A percentile compares a stretch with the other conserved stretches of the same genome.
Conservation (phyloP, 1,140 invertebrate species). For the Eulimnadia texana region DNA sequence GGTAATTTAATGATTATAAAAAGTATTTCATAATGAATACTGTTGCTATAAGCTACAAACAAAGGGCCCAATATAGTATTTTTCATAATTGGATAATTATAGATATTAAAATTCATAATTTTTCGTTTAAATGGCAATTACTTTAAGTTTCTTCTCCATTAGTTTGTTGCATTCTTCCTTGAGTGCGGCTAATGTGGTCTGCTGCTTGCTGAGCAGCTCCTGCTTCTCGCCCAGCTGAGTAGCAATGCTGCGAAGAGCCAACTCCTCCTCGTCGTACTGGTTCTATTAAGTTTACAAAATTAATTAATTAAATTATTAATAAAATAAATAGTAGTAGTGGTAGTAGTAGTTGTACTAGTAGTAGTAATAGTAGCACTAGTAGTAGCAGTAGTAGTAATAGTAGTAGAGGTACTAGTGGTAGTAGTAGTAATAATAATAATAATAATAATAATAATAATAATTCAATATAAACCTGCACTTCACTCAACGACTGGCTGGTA, state of each 20-base stretch:
- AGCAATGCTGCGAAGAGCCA: not conserved
- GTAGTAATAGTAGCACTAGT: no score
- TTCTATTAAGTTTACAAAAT: not conserved
- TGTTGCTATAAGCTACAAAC: no score
- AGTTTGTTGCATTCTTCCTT: not conserved
- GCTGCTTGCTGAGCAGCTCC: not conserved
- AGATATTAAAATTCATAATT: not conserved
- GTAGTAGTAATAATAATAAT: no score
- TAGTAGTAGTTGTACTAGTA: no score
- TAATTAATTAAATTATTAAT: not conserved
- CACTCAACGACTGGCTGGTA: not conserved
- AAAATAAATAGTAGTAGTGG: not conserved
- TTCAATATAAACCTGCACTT: not conserved
- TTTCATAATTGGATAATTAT: no score
- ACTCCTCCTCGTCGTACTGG: not conserved
- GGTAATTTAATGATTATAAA: no score
- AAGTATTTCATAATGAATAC: no score
- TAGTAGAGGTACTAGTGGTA: no score
- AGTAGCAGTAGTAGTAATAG: no score
- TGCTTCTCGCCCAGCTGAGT: not conserved
- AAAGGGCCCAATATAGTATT: no score
- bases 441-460: no score
- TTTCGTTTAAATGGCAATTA: not conserved
- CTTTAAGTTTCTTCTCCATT: not conserved
- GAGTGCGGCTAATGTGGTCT: not conserved